Base-by-base conservation (phyloP, 92 coral and sea anemone genomes). In the Virgularia gustaviana region DNA sequence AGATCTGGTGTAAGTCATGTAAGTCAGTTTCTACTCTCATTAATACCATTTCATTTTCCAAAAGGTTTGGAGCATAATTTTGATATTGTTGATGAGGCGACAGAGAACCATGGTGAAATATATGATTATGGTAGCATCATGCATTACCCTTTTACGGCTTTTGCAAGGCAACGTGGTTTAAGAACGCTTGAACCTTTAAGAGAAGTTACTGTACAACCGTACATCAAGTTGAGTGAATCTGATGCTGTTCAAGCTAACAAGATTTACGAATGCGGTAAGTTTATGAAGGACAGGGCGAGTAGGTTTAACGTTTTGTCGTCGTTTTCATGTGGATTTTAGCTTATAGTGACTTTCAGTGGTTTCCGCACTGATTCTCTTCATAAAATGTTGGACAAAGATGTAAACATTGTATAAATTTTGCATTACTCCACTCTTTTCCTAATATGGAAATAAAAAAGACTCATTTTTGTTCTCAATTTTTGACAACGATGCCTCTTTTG, bases 91-190 rank as follows among this genome's bases (percentile, higher is more conserved):
- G 85, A 75, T 16, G 79, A 86, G 76, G 89, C 88, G 41, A 83
- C 91, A 6, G 96, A 91, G 44, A 81, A 86, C 0, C 81, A 81
- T 63, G 85, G 82, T 9, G 76, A 88, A 13, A 75, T 86, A 0
- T 90, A 90, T 68, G 95, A 90, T 58, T 90, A 88, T 34, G 90
- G 70, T 22, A 88, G 95, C 52, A 90, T 90, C 37, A 90, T 90
- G 97, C 97, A 90, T 51, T 90, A 90, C 34, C 97, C 97, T 11
- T 82, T 89, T 63, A 85, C 70, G 29, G 97, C 97, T 0, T 90
- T 90, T 77, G 86, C 97, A 25, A 79, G 65, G 49, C 82, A 90
- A 53, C 71, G 51, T 11, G 87, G 87, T 1, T 70, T 78, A 19
- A 87, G 87, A 32, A 90, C 97, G 13, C 59, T 90, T n/a, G 77